Evolutionary conservation across 2,888 invertebrate genomes (phyloP).

Genomic region (Tiphia femorata): DNA sequence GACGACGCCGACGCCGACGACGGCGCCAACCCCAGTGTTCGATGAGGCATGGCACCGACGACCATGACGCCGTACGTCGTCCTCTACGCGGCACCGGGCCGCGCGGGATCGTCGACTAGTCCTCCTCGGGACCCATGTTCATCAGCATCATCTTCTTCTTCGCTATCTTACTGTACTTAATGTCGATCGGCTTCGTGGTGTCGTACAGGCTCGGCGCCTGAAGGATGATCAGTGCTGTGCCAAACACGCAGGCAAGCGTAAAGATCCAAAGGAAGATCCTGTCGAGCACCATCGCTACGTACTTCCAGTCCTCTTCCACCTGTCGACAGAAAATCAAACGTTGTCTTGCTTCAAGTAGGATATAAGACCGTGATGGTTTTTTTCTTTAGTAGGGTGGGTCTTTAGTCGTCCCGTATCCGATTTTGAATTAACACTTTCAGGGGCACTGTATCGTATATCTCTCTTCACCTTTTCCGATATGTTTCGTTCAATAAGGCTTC

Average conservation of each 20-base stretch:
- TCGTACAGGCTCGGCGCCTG: slow-evolving; percentile 94
- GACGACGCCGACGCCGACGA: slow-evolving; percentile 19
- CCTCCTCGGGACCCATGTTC: slow-evolving; percentile 85
- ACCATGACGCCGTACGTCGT: slow-evolving; percentile 16
- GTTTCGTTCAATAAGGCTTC: too few relatives aligned
- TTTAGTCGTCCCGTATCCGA: too few relatives aligned
- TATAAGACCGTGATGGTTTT: too few relatives aligned
- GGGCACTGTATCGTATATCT: too few relatives aligned
- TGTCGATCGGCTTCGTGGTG: slow-evolving; percentile 89
- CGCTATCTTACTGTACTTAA: slow-evolving; percentile 90
- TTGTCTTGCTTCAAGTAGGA: too few relatives aligned
- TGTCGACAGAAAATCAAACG: slow-evolving; percentile 66
- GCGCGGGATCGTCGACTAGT: slow-evolving; percentile 66
- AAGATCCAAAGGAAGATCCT: slow-evolving; percentile 96
- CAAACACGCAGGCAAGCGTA: slow-evolving; percentile 92
- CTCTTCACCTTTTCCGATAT: too few relatives aligned
- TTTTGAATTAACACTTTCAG: too few relatives aligned
- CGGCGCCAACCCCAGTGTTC: slow-evolving; percentile 13
- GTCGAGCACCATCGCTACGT: slow-evolving; percentile 96
- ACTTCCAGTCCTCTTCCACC: slow-evolving; percentile 99
- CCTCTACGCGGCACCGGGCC: slow-evolving; percentile 41
- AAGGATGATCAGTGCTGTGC: slow-evolving; percentile 89
- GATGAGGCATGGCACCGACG: slow-evolving; percentile 12
- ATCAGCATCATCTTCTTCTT: slow-evolving; percentile 90
- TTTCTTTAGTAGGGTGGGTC: too few relatives aligned